Base-by-base conservation (phyloP, 2,113 vertebrate species). In the Lutjanus erythropterus region DNA sequence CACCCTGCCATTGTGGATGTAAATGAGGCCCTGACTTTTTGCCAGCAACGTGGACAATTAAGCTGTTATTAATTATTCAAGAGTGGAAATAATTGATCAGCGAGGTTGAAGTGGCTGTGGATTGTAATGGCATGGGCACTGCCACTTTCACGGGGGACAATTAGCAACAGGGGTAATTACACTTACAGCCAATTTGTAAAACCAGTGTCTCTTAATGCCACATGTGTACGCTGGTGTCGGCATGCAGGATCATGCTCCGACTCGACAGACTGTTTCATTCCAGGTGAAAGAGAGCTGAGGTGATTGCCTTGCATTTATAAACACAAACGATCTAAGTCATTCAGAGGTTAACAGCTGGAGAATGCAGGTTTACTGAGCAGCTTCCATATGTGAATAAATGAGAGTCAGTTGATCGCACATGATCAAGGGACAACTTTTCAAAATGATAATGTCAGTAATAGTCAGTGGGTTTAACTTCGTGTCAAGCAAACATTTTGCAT, bases 111-210 rank as follows among this genome's bases (percentile, higher is more conserved):
- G 85, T 88, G 86, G 88, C 75, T 71, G 81, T 6, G 64, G 76
- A 81, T 85, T 82, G 78, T 90, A 90, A 91, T 85, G 81, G 65
- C 84, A 27, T 37, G 60, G 88, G 89, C 90, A 83, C 85, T 69
- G 78, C 68, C 83, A 83, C 87, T 91, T 91, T 93, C 86, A 88
- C 79, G 50, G 83, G 88, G 72, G 82, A 87, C 91, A 91, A 92
- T 94, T 89, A 94, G 93, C 88, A 86, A 86, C 91, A 82, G 89
- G 83, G 94, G 88, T 94, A 94, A 95, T 94, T 94, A 92, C 88
- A 88, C 92, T 88, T 86, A 67, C 76, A 83, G 78, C 50, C 87
- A 69, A 88, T 94, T 93, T 93, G 89, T 90, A 89, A 87, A 74
- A 88, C 33, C 81, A 60, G 71, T 23, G 27, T 52, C 73, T 82